A percentile compares a stretch with the other conserved stretches of the same genome.
Conservation (phyloP, 2,113 vertebrate genomes). For the Merops nubicus region DNA sequence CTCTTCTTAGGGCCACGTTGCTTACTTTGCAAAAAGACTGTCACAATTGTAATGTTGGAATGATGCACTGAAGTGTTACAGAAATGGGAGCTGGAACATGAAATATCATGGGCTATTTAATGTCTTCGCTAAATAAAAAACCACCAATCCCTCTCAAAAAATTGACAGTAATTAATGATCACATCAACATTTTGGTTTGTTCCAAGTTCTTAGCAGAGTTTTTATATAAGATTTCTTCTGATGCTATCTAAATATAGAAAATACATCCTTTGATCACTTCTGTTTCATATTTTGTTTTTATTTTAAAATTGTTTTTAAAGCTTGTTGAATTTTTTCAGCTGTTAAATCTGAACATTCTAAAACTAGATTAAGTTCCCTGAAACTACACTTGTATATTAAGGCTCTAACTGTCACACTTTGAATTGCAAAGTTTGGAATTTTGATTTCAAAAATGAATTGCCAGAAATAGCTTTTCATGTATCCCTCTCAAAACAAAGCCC, state of each 20-base stretch:
- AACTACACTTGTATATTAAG: neutral
- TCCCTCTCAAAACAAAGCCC: fast-evolving
- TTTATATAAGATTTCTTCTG: neutral
- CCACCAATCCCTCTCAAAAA: neutral
- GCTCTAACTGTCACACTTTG: neutral
- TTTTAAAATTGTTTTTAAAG: neutral
- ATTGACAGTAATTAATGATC: neutral
- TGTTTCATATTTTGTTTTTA: neutral
- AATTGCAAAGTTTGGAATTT: neutral
- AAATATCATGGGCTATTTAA: neutral
- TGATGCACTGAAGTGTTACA: neutral
- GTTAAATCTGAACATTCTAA: neutral
- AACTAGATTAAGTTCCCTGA: neutral
- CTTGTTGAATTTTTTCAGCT: neutral
- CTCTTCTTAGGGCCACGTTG: neutral
- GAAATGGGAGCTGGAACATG: neutral
- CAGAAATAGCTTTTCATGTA: neutral
- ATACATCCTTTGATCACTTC: neutral
- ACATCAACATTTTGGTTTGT: neutral
- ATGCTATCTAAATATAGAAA: neutral
- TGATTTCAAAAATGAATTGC: neutral
- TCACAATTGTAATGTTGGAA: neutral
- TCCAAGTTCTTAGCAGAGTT: neutral
- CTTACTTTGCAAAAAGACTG: neutral
- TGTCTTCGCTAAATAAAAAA: neutral